Evolutionary conservation across 2,888 invertebrate genomes (phyloP).

Genomic region (Tyria jacobaeae): DNA sequence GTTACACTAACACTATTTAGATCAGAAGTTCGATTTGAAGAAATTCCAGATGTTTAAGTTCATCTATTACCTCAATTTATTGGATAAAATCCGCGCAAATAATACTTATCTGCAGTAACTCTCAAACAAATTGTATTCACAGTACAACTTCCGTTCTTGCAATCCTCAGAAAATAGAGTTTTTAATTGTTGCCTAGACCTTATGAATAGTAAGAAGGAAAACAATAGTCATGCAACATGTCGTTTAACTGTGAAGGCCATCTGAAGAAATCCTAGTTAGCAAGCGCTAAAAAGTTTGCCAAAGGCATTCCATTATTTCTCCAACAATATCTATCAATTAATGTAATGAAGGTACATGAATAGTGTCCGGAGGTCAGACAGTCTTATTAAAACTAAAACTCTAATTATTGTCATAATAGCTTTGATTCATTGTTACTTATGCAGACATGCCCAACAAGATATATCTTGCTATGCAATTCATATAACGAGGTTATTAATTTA

Average conservation of each 20-base stretch:
- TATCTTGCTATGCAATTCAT: slow-evolving; percentile 37
- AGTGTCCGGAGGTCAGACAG: slow-evolving; percentile 36
- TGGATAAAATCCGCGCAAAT: no score
- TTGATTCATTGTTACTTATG: slow-evolving; percentile 49
- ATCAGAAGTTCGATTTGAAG: no score
- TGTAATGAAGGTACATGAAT: slow-evolving; percentile 50
- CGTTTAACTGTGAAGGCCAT: slow-evolving; percentile 3
- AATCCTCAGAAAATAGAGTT: background rate
- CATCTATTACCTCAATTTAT: no score
- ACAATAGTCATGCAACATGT: background rate
- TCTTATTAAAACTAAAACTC: slow-evolving; percentile 43
- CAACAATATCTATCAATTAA: slow-evolving; percentile 56
- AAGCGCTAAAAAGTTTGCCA: slow-evolving; percentile 35
- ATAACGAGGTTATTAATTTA: slow-evolving; percentile 40
- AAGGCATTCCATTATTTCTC: slow-evolving; percentile 46
- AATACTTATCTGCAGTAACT: background rate
- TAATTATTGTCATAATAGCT: slow-evolving; percentile 51
- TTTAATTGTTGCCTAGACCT: background rate
- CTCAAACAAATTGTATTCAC: background rate
- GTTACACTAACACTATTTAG: no score
- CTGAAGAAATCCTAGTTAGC: background rate
- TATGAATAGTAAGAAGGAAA: background rate
- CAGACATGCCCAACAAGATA: slow-evolving; percentile 34
- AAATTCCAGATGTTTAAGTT: no score
- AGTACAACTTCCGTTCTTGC: background rate